Evolutionary conservation across 2,888 invertebrate species (phyloP).

Genomic region (Aquatica leii): DNA sequence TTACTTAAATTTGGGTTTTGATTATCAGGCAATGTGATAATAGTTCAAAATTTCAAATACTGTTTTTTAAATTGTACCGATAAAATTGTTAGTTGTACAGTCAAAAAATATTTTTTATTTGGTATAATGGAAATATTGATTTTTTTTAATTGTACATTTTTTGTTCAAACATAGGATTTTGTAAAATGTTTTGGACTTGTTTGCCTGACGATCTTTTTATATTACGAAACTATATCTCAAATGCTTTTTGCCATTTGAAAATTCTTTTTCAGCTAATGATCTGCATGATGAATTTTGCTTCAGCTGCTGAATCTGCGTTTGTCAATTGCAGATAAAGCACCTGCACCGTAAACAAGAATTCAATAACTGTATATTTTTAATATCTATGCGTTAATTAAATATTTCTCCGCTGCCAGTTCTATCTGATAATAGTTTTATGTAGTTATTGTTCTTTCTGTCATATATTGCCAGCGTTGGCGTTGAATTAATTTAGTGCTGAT

Average conservation of each 20-base stretch:
- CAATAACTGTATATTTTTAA: constrained; percentile 7
- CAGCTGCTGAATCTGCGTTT: constrained; percentile 48
- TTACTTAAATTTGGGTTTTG: constrained; percentile 32
- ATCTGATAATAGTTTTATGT: constrained; percentile 33
- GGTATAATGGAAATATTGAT: no score
- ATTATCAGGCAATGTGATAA: constrained; percentile 32
- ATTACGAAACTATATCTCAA: background rate
- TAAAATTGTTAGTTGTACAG: background rate
- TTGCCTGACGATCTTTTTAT: constrained; percentile 15
- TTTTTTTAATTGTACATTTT: background rate
- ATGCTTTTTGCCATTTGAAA: constrained; percentile 30
- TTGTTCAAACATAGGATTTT: background rate
- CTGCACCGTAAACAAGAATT: constrained; percentile 42
- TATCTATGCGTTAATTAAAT: constrained; percentile 5
- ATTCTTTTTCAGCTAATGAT: constrained; percentile 49
- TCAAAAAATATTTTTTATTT: no score
- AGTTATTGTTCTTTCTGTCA: constrained; percentile 32
- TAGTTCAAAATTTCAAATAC: background rate
- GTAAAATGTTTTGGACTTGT: no score
- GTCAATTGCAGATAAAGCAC: constrained; percentile 47
- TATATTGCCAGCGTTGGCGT: constrained; percentile 36
- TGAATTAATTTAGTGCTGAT: constrained; percentile 61
- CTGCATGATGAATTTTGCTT: constrained; percentile 51
- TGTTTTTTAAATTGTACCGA: background rate
- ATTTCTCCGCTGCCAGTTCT: constrained; percentile 30